phyloP scores from a whole-genome alignment of 2,113 vertebrate genomes.

The Notechis scutatus region DNA sequence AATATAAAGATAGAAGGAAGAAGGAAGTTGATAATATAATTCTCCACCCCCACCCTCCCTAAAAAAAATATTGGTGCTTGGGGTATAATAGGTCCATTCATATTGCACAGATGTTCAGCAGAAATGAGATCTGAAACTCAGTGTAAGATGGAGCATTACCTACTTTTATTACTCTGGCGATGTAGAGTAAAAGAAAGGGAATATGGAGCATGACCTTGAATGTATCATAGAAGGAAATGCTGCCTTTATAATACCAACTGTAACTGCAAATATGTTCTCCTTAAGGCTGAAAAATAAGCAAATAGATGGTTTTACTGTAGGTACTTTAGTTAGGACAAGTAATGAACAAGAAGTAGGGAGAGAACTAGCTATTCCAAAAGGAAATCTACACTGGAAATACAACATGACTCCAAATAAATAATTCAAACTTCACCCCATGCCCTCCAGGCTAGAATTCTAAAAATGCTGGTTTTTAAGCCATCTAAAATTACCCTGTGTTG shows the following conservation, averaged over 20 bases:
- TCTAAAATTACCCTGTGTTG: background rate
- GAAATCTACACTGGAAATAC: background rate
- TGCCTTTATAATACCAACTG: constrained; percentile 27
- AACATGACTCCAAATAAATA: background rate
- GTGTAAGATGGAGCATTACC: constrained; percentile 26
- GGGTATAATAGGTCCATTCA: constrained; percentile 47
- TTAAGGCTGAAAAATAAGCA: background rate
- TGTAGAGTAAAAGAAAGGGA: constrained; percentile 23
- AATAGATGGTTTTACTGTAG: constrained; percentile 2
- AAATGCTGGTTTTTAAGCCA: background rate
- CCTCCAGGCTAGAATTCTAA: background rate
- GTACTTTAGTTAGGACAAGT: background rate
- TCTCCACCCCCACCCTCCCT: constrained; percentile 5
- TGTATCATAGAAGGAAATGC: background rate
- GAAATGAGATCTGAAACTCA: constrained; percentile 47
- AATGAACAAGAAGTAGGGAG: background rate
- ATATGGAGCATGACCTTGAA: constrained; percentile 37
- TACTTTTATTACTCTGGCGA: constrained; percentile 48
- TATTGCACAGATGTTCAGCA: constrained; percentile 50
- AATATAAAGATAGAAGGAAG: constrained; percentile 57
- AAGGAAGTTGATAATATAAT: constrained; percentile 49
- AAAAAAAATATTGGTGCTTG: constrained; percentile 32
- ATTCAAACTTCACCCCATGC: background rate
- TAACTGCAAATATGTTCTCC: background rate
- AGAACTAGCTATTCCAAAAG: background rate